Percentiles rank a stretch among this genome's conserved stretches.
Conservation (phyloP, 2,888 invertebrate species). For the Torymus aiolomorphi region DNA sequence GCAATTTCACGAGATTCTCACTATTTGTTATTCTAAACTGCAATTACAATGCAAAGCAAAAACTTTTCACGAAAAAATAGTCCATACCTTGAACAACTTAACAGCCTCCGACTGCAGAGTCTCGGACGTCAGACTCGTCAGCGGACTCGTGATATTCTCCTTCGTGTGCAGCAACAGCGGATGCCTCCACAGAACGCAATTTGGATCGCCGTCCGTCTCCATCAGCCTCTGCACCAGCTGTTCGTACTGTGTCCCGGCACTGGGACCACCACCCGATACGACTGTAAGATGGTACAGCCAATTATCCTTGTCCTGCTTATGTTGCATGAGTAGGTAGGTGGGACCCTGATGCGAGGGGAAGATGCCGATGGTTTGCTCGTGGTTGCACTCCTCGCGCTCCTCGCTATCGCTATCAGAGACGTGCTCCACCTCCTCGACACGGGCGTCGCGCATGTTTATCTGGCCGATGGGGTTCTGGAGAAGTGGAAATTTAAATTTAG, state of each 20-base stretch:
- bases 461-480: slow-evolving; percentile 93
- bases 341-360: slow-evolving; percentile 96
- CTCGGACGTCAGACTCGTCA: slow-evolving; percentile 93
- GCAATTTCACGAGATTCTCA: too few species aligned
- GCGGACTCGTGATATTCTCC: slow-evolving; percentile 91
- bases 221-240: slow-evolving; percentile 96
- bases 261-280: slow-evolving; percentile 93
- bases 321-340: slow-evolving; percentile 93
- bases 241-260: slow-evolving; percentile 96
- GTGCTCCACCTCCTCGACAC: slow-evolving; percentile 96
- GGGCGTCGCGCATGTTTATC: slow-evolving; percentile 95
- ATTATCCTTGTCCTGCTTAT: slow-evolving; percentile 95
- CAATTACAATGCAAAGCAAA: neutral
- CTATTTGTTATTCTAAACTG: too few species aligned
- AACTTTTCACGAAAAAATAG: too few species aligned
- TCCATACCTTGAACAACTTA: slow-evolving; percentile 91
- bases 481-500: slow-evolving; percentile 3
- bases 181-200: slow-evolving; percentile 95
- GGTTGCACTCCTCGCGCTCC: slow-evolving; percentile 85
- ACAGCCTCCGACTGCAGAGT: slow-evolving; percentile 92
- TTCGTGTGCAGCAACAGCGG: slow-evolving; percentile 93
- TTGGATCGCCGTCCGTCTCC: slow-evolving; percentile 96
- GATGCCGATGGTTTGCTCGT: slow-evolving; percentile 92
- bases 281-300: slow-evolving; percentile 92
- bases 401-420: slow-evolving; percentile 94